These are phyloP conservation scores for Python bivittatus DNA, from an alignment of 2,113 vertebrate species.

Conservation along the genomic window DNA sequence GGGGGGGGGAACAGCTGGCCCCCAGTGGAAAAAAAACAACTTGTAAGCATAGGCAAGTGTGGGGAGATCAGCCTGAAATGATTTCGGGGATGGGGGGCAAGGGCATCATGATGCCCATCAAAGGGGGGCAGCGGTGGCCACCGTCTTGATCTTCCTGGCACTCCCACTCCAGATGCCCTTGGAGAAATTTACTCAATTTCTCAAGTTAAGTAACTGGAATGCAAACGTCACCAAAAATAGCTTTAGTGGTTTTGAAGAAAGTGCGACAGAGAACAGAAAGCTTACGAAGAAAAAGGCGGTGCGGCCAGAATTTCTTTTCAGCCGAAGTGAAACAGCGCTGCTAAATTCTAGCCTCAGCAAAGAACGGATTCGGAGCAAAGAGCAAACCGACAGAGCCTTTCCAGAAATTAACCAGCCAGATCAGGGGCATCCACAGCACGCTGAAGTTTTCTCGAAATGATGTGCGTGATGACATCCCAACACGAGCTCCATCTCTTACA, in stretches of 20 bases:
- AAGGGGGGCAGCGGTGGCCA: background rate
- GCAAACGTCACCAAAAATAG: background rate
- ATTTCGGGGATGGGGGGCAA: background rate
- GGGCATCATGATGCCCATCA: background rate
- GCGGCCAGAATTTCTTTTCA: background rate
- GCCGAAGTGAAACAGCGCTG: background rate
- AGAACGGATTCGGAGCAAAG: background rate
- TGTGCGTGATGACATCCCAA: background rate
- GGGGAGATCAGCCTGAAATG: background rate
- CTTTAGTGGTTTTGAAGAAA: background rate
- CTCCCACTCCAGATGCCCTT: too few relatives aligned
- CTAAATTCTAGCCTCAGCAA: background rate
- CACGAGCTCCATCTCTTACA: background rate
- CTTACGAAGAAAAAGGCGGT: accelerated
- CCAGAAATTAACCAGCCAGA: background rate
- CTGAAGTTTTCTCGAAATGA: background rate
- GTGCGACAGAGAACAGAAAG: background rate
- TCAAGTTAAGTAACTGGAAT: background rate
- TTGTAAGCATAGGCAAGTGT: background rate
- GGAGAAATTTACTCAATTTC: too few relatives aligned
- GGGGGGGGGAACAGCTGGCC: too few relatives aligned
- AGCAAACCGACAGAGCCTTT: background rate
- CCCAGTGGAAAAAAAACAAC: background rate
- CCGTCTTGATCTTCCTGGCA: background rate
- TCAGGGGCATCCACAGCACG: background rate